Base-by-base conservation (phyloP, 2,797 vertebrate species). In the Lutjanus argentimaculatus region DNA sequence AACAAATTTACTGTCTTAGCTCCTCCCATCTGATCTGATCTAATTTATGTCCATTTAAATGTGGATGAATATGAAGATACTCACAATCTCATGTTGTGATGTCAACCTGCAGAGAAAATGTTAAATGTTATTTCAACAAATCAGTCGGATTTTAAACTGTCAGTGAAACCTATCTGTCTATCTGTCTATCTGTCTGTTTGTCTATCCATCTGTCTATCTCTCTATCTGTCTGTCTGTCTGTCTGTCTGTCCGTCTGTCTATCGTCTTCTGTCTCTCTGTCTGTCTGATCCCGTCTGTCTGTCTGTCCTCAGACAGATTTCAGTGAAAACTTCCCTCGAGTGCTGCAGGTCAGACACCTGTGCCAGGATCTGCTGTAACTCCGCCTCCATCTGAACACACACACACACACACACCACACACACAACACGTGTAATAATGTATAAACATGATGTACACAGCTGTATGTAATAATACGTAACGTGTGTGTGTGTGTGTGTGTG, bases 271-370 rank as follows among this genome's bases (percentile, higher is more conserved):
- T n/a, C n/a, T n/a, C n/a, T n/a, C n/a, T n/a, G n/a, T n/a, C n/a
- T n/a, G n/a, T n/a, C n/a, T n/a, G n/a, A n/a, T n/a, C n/a, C n/a
- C n/a, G n/a, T n/a, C n/a, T n/a, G n/a, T n/a, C n/a, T n/a, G n/a
- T n/a, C n/a, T n/a, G n/a, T n/a, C n/a, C n/a, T n/a, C n/a, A n/a
- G 53, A 56, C 53, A 21, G 21, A 8, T 30, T 7, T 25, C 16
- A 4, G 15, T 45, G 45, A 96, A 96, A 56, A 97, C 95, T 67
- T 94, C 82, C 84, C 95, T 96, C 95, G 92, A 93, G 77, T 85
- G 95, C 74, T 93, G 92, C 42, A 97, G 93, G 1, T 95, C 80
- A 3, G 91, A 93, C 84, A 98, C 91, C 87, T 93, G 95, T 77
- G 59, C 88, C 67, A 93, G 49, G 72, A 97, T 96, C 25, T 96